A percentile compares a stretch with the other conserved stretches of the same genome.
Evolutionary conservation across 2,113 vertebrate species (phyloP).

Genomic region (Monopterus albus): DNA sequence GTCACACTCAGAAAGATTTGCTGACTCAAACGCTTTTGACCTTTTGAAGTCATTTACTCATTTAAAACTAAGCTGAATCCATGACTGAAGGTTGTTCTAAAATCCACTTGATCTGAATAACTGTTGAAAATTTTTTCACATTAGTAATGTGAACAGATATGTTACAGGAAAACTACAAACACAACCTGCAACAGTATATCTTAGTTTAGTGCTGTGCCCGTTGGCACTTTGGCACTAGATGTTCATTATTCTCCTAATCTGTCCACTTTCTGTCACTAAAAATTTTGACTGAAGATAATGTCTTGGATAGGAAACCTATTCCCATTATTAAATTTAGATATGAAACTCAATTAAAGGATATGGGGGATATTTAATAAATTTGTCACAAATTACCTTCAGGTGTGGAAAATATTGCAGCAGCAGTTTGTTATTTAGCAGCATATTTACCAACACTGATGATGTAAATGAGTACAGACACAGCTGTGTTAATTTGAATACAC

Average conservation of each 20-base stretch:
- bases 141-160: too few relatives aligned
- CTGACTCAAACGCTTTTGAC: conserved; percentile 50
- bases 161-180: too few relatives aligned
- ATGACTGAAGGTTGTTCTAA: not conserved
- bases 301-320: not conserved
- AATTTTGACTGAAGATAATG: not conserved
- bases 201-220: conserved; percentile 7
- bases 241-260: not conserved
- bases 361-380: too few relatives aligned
- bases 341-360: not conserved
- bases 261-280: not conserved
- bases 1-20: not conserved
- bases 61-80: conserved; percentile 24
- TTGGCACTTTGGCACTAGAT: conserved; percentile 9
- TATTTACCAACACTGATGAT: too few relatives aligned
- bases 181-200: too few relatives aligned
- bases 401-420: too few relatives aligned
- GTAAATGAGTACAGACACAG: too few relatives aligned
- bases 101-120: not conserved
- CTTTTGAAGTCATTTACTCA: conserved; percentile 16
- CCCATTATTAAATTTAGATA: not conserved
- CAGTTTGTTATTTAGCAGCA: too few relatives aligned
- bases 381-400: too few relatives aligned
- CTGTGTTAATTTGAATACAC: too few relatives aligned
- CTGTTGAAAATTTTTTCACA: too few relatives aligned